Conservation (phyloP, 2,113 vertebrate species). For the Brachyhypopomus occidentalis region DNA sequence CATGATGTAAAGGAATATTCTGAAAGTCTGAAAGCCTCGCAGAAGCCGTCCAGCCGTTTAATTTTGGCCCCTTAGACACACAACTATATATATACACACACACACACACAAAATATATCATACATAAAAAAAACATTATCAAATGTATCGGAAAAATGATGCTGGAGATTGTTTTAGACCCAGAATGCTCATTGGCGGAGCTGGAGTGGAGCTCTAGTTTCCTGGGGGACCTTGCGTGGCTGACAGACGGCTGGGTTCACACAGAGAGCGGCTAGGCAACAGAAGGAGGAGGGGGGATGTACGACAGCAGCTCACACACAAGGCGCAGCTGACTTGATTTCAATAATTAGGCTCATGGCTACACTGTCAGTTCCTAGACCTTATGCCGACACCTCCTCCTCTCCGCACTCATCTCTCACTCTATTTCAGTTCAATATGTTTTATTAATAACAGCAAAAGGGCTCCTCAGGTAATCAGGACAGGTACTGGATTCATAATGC, state of each 20-base stretch:
- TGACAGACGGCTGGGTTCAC: conserved; percentile 80
- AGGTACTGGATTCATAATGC: conserved; percentile 29
- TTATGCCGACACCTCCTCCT: conserved; percentile 80
- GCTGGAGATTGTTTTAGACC: too few relatives aligned
- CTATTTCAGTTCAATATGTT: conserved; percentile 78
- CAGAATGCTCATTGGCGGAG: not conserved
- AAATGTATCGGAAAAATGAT: too few relatives aligned
- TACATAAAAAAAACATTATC: not conserved
- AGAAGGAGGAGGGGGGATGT: conserved; percentile 79
- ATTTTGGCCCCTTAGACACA: not conserved
- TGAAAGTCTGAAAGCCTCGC: not conserved
- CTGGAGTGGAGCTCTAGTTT: conserved; percentile 23
- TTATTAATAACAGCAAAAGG: conserved; percentile 72
- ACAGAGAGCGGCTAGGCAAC: conserved; percentile 79
- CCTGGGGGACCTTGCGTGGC: conserved; percentile 62
- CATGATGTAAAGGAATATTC: not conserved
- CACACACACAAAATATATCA: not conserved
- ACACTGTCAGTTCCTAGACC: conserved; percentile 83
- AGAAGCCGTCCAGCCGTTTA: not conserved
- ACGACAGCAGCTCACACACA: conserved; percentile 79
- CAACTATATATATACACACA: not conserved
- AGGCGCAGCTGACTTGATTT: conserved; percentile 50
- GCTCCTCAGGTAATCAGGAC: conserved; percentile 31
- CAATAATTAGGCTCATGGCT: conserved; percentile 81
- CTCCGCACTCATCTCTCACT: conserved; percentile 58